phyloP scores from a whole-genome alignment of 2,888 invertebrate genomes.

The Melinaea menophilus region DNA sequence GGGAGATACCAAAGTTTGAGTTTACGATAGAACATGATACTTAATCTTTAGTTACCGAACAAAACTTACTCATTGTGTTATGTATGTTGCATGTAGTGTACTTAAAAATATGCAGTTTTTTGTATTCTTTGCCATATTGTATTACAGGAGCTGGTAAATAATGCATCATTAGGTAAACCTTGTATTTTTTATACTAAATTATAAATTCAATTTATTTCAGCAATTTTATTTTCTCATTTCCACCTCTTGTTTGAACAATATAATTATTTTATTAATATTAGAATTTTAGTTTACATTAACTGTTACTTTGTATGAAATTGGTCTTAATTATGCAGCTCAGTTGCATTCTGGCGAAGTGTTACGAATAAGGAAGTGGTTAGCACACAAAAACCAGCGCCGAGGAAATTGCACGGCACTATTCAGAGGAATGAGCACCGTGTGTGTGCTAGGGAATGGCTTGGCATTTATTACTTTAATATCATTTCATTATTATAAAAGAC shows the following conservation, averaged over 20 bases:
- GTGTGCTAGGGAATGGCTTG: not conserved
- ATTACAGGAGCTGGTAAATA: no score
- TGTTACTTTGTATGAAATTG: slow-evolving; percentile 3
- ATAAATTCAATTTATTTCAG: not conserved
- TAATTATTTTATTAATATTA: not conserved
- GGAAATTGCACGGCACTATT: slow-evolving; percentile 2
- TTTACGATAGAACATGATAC: not conserved
- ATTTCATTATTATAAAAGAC: not conserved
- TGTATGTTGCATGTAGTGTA: not conserved
- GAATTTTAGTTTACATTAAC: not conserved
- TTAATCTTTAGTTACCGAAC: slow-evolving; percentile 1
- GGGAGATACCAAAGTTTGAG: not conserved
- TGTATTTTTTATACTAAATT: not conserved
- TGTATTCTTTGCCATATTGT: no score
- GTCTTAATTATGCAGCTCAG: slow-evolving; percentile 4
- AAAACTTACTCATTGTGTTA: slow-evolving; percentile 1
- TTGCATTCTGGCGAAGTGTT: not conserved
- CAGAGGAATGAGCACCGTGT: not conserved
- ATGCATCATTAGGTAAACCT: no score
- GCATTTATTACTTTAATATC: not conserved
- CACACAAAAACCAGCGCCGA: slow-evolving; percentile 3
- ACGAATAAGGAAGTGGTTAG: slow-evolving; percentile 5
- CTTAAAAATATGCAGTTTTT: no score
- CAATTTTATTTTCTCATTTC: not conserved
- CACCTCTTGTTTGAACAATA: not conserved